Conservation (phyloP, 2,113 vertebrate species). For the Potamarius usumacintae region DNA sequence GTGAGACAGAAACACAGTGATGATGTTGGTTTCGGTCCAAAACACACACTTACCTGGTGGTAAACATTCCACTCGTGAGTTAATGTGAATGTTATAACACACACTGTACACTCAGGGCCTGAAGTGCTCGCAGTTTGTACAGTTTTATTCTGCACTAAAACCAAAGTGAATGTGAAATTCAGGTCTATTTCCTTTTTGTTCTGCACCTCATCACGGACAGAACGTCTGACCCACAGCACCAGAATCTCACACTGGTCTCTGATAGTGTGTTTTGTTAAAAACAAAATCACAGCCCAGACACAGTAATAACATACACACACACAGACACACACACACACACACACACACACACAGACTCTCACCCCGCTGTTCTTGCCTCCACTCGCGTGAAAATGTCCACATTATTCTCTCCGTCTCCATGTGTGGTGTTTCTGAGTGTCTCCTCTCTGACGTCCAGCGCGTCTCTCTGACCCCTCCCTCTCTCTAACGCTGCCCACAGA, state of each 20-base stretch:
- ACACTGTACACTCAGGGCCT: neutral
- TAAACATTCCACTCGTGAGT: neutral
- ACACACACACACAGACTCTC: constrained; percentile 50
- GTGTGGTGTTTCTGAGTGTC: constrained; percentile 33
- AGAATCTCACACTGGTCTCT: neutral
- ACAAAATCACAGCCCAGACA: neutral
- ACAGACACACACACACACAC: neutral
- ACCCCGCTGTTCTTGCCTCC: constrained; percentile 63
- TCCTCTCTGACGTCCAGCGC: constrained; percentile 47
- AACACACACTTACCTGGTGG: neutral
- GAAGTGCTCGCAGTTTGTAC: neutral
- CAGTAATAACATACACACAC: neutral
- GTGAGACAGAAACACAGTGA: constrained; percentile 39
- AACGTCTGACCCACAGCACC: neutral
- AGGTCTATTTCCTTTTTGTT: neutral
- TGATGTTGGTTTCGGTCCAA: neutral
- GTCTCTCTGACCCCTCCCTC: constrained; percentile 50
- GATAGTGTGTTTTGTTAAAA: neutral
- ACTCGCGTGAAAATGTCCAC: constrained; percentile 19
- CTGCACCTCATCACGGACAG: neutral
- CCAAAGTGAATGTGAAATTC: neutral
- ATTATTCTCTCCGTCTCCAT: constrained; percentile 15
- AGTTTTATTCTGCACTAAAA: neutral
- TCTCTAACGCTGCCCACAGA: constrained; percentile 68
- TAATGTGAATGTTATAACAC: neutral